Evolutionary conservation across 2,113 vertebrate genomes (phyloP), one percentile per base, ranked within the genome.

Genomic region (Odontesthes bonariensis): DNA sequence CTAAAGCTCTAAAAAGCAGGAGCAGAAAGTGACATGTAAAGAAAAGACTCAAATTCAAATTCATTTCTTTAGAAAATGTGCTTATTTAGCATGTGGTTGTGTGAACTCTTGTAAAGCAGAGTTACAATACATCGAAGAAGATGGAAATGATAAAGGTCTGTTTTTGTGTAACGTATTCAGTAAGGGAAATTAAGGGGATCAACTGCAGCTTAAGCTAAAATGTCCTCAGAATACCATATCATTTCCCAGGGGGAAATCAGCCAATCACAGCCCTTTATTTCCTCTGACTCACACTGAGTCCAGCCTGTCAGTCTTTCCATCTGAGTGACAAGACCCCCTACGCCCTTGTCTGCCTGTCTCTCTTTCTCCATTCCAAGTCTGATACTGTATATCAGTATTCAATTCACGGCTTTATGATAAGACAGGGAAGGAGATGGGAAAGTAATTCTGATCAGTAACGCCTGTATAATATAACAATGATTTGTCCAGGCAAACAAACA

Each of bases 361-460:
- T 38, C 35, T 38, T 38, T 38, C 35, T 38, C 35, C 6, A 38
- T 38, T 27, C 53, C 14, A 27, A 74, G 54, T 54, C 79, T 77
- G 71, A 84, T 83, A 61, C 49, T 20, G 67, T 53, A 72, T 70
- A 83, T 61, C 49, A 20, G 67, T 56, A 72, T 73, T 84, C 82
- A 61, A 69, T 64, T 85, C 69, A 79, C 56, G 80, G 53, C 73
- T 58, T n/a, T 46, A 38, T 12, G 46, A 62, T 31, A 66, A 80
- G 75, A 79, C 85, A 82, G 62, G 47, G 60, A 83, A 88, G 87
- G 85, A 84, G 76, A 77, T 13, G 10, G 56, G 71, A 87, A 92
- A 88, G 87, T 86, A 74, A 81, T 51, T 46, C 51, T 31, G 74
- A 86, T 78, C 51, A 1, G 33, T 67, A 72, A 81, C 61, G n/a